Conservation (phyloP, 1,140 invertebrate genomes). For the Teleopsis dalmanni region DNA sequence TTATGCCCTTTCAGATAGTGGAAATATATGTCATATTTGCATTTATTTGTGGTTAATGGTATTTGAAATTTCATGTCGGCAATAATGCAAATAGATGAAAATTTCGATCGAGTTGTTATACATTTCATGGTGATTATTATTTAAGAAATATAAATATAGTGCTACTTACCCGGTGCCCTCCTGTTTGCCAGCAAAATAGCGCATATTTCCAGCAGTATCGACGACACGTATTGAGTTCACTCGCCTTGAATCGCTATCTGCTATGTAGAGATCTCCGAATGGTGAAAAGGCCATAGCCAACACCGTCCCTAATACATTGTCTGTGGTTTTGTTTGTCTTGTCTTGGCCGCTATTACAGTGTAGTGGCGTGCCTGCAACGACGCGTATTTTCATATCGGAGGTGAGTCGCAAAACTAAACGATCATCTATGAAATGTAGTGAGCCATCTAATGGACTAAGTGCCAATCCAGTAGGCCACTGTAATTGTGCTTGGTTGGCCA, state of each 20-base stretch:
- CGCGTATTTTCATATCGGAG: constrained; percentile 79
- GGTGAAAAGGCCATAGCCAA: constrained; percentile 83
- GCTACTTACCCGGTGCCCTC: constrained; percentile 49
- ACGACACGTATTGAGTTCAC: constrained; percentile 81
- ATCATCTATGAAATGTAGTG: constrained; percentile 92
- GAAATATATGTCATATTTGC: neutral
- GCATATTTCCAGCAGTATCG: constrained; percentile 74
- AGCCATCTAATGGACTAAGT: constrained; percentile 86
- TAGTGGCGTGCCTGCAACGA: constrained; percentile 83
- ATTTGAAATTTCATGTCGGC: neutral
- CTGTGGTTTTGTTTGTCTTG: constrained; percentile 42
- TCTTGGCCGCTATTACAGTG: constrained; percentile 59
- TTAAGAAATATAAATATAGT: neutral
- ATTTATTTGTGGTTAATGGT: neutral
- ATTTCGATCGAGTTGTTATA: neutral
- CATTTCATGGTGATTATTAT: neutral
- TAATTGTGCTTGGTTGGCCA: constrained; percentile 73
- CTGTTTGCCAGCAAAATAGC: constrained; percentile 70
- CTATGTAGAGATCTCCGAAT: constrained; percentile 86
- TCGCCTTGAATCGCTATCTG: constrained; percentile 83
- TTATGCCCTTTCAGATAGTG: too few species aligned
- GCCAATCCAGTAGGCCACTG: constrained; percentile 94
- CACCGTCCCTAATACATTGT: constrained; percentile 65
- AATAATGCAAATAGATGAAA: neutral
- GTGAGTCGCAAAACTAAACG: constrained; percentile 86